A percentile compares a stretch with the other conserved stretches of the same genome.
phyloP scores from a whole-genome alignment of 2,888 invertebrate species.

The Scotopteryx bipunctaria region DNA sequence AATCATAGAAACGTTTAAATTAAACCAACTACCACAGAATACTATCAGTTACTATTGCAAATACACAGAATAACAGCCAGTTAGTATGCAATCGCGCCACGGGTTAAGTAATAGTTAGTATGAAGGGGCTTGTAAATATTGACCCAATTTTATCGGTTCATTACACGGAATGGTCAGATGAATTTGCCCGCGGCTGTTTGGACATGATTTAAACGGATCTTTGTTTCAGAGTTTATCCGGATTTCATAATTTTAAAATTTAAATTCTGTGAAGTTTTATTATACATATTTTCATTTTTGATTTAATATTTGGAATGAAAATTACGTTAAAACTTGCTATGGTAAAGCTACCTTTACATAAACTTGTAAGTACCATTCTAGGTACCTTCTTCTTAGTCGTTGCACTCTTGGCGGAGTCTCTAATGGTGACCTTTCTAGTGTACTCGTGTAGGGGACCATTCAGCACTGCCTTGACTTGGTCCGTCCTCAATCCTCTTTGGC shows the following conservation, averaged over 20 bases:
- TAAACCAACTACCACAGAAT: conserved; percentile 3
- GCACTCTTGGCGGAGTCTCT: too few species aligned
- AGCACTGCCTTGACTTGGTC: too few species aligned
- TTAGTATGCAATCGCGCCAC: not conserved
- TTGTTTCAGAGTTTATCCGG: conserved; percentile 7
- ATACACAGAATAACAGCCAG: not conserved
- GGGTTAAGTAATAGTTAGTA: conserved; percentile 7
- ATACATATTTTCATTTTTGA: too few species aligned
- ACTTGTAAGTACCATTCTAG: too few species aligned
- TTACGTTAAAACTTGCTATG: too few species aligned
- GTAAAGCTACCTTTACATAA: too few species aligned
- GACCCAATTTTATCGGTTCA: conserved; percentile 24
- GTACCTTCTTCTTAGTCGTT: too few species aligned
- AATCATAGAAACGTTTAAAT: conserved; percentile 18
- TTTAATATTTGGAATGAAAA: too few species aligned
- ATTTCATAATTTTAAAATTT: conserved; percentile 5
- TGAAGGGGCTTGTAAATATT: conserved; percentile 21
- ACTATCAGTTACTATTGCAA: conserved; percentile 6
- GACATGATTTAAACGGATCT: conserved; percentile 17
- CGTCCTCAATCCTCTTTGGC: too few species aligned
- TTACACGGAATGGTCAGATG: conserved; percentile 20
- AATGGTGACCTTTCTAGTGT: too few species aligned
- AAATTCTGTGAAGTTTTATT: not conserved
- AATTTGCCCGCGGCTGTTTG: conserved; percentile 18
- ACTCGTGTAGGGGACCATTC: too few species aligned